Evolutionary conservation across 2,888 invertebrate species (phyloP).

Genomic region (Mythimna vitellina): DNA sequence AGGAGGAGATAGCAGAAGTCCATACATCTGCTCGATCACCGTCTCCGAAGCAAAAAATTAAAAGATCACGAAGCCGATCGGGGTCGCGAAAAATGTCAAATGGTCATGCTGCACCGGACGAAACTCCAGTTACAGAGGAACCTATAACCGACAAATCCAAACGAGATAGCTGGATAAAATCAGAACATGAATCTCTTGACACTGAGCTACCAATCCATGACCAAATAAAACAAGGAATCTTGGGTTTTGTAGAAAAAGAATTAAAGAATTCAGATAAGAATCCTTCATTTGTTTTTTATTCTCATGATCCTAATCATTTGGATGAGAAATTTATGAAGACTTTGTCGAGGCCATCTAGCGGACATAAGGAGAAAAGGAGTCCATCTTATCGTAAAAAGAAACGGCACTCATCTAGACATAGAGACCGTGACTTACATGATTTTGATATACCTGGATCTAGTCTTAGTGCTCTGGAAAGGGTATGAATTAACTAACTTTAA

Average conservation of each 20-base stretch:
- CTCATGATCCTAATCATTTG: slow-evolving; percentile 86
- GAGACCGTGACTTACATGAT: slow-evolving; percentile 86
- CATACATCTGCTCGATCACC: slow-evolving; percentile 84
- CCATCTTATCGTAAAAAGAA: slow-evolving; percentile 88
- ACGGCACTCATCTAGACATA: slow-evolving; percentile 84
- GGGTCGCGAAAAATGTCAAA: slow-evolving; percentile 84
- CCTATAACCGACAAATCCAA: slow-evolving; percentile 79
- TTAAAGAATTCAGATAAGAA: slow-evolving; percentile 88
- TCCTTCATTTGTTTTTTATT: slow-evolving; percentile 88
- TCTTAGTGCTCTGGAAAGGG: slow-evolving; percentile 88
- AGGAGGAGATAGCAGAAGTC: slow-evolving; percentile 86
- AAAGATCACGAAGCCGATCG: slow-evolving; percentile 80
- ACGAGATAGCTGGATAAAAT: slow-evolving; percentile 87
- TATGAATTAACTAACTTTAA: slow-evolving; percentile 48
- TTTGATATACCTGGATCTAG: slow-evolving; percentile 89
- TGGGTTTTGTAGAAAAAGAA: slow-evolving; percentile 89
- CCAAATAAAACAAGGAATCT: slow-evolving; percentile 88
- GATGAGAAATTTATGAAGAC: slow-evolving; percentile 87
- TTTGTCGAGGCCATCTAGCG: slow-evolving; percentile 86
- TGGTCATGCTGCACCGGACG: slow-evolving; percentile 75
- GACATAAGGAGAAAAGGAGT: slow-evolving; percentile 87
- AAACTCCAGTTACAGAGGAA: slow-evolving; percentile 66
- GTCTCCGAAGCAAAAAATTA: slow-evolving; percentile 82
- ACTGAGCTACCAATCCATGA: slow-evolving; percentile 91
- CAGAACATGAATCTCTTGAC: slow-evolving; percentile 90